phyloP scores from a whole-genome alignment of 2,797 vertebrate species.

The Caiman crocodilus region DNA sequence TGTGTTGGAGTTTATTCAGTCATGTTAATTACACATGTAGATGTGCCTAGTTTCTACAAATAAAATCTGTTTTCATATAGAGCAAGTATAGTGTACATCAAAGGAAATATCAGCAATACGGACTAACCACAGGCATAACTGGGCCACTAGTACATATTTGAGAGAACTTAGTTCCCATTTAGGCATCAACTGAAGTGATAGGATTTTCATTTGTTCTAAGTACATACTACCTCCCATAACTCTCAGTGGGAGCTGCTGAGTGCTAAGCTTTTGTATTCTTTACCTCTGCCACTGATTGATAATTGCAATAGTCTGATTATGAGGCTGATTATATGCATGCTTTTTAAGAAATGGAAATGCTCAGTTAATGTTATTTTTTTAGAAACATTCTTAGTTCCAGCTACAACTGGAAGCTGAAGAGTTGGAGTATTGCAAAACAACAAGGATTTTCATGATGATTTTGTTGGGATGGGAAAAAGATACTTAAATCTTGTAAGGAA shows the following conservation, averaged over 20 bases:
- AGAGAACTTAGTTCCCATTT: background rate
- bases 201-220: background rate
- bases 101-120: background rate
- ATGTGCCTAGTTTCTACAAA: background rate
- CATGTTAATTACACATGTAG: too few species aligned
- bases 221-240: background rate
- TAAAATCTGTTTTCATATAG: background rate
- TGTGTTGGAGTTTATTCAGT: too few species aligned
- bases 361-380: background rate
- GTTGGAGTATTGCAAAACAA: background rate
- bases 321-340: background rate
- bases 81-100: background rate
- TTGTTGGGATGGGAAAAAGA: background rate
- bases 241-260: background rate
- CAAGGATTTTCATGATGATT: background rate
- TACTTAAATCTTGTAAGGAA: background rate
- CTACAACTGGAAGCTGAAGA: background rate
- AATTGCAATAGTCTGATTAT: background rate
- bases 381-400: background rate
- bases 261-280: background rate
- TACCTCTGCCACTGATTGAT: background rate
- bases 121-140: background rate
- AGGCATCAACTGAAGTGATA: background rate
- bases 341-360: background rate
- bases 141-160: background rate